phyloP scores from a whole-genome alignment of 2,888 invertebrate genomes.

The Melinaea menophilus region DNA sequence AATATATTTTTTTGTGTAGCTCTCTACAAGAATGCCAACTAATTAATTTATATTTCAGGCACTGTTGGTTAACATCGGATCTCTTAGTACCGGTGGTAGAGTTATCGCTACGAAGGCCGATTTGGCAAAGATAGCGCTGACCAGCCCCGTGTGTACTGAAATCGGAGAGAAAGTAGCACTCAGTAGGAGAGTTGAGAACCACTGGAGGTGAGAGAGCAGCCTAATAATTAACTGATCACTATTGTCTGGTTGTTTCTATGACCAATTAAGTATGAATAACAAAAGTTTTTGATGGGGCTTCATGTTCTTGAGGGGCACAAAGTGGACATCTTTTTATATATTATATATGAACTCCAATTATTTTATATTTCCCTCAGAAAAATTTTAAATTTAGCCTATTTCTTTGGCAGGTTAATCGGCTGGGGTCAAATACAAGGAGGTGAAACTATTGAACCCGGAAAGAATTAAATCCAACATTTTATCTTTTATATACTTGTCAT shows the following conservation, averaged over 20 bases:
- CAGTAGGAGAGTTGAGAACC: constrained; percentile 98
- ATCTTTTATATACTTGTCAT: constrained; percentile 60
- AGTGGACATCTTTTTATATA: no score
- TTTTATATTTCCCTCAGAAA: not conserved
- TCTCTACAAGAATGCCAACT: not conserved
- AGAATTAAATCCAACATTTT: constrained; percentile 60
- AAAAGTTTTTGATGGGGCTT: no score
- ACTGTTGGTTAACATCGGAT: constrained; percentile 98
- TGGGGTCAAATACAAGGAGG: constrained; percentile 99
- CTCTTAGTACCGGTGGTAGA: constrained; percentile 97
- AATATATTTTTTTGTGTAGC: not conserved
- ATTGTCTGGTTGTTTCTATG: no score
- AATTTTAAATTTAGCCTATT: constrained; percentile 3
- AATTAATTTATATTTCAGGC: constrained; percentile 70
- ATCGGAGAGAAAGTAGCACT: constrained; percentile 99
- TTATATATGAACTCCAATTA: no score
- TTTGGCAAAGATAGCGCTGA: constrained; percentile 97
- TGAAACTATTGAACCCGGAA: constrained; percentile 92
- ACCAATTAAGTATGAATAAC: no score
- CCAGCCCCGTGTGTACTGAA: constrained; percentile 99
- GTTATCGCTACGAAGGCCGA: constrained; percentile 97
- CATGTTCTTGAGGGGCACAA: no score
- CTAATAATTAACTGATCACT: not conserved
- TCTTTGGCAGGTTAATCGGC: constrained; percentile 90
- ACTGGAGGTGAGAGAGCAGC: constrained; percentile 88